These are phyloP conservation scores for Protonibea diacanthus DNA, from an alignment of 2,797 vertebrate genomes.

Conservation along the genomic window DNA sequence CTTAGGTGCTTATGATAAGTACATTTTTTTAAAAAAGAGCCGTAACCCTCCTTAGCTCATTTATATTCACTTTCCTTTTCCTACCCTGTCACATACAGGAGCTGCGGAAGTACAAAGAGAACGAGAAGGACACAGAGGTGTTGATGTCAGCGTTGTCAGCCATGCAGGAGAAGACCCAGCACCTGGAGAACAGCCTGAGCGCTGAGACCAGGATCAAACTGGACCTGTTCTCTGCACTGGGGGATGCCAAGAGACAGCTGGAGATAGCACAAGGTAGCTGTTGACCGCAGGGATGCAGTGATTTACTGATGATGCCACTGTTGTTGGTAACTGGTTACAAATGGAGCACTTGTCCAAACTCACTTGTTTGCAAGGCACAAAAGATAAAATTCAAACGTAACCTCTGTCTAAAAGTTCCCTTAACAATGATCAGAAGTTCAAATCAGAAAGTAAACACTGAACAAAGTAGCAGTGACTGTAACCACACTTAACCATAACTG, in stretches of 20 bases:
- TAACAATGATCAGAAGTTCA: not conserved
- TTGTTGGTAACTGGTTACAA: too few species aligned
- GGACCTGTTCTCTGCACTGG: slow-evolving; percentile 95
- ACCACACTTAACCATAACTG: not conserved
- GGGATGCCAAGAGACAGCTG: slow-evolving; percentile 94
- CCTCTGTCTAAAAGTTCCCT: too few species aligned
- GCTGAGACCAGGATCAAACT: slow-evolving; percentile 96
- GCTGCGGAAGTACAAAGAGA: slow-evolving; percentile 96
- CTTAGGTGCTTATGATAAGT: not conserved
- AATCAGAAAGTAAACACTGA: not conserved
- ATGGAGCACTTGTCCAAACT: not conserved
- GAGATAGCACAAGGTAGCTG: slow-evolving; percentile 94
- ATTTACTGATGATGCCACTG: not conserved
- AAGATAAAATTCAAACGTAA: not conserved
- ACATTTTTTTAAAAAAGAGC: too few species aligned
- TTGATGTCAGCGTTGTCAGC: slow-evolving; percentile 95
- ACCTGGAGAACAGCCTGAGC: slow-evolving; percentile 97
- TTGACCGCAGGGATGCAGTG: not conserved
- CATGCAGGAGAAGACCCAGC: slow-evolving; percentile 98
- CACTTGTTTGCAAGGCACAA: not conserved
- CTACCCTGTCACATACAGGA: slow-evolving; percentile 81
- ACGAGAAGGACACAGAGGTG: slow-evolving; percentile 96
- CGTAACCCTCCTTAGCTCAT: not conserved
- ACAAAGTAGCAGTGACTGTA: not conserved
- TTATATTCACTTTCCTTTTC: not conserved